Evolutionary conservation across 2,113 vertebrate species (phyloP).

Genomic region (Hypanus sabinus): DNA sequence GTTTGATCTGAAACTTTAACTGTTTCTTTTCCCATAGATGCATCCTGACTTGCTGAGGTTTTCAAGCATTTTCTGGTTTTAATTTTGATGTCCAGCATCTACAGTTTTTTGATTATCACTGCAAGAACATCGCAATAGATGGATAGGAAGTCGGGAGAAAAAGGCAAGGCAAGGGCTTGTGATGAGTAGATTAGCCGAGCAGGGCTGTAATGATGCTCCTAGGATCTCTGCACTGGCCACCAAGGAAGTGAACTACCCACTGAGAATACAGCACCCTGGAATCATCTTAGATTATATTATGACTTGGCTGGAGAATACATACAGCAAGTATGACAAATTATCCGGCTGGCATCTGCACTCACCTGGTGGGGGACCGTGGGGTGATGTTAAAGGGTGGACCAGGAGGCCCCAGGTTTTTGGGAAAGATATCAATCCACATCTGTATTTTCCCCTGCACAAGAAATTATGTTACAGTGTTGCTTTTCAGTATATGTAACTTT

Average conservation of each 20-base stretch:
- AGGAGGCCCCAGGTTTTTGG: conserved; percentile 51
- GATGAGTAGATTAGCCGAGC: too few relatives aligned
- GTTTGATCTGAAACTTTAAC: too few relatives aligned
- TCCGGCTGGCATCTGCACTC: conserved; percentile 36
- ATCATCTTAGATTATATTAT: neutral
- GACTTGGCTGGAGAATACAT: neutral
- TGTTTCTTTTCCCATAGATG: too few relatives aligned
- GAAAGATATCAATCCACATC: conserved; percentile 67
- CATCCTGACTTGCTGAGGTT: too few relatives aligned
- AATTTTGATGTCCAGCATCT: too few relatives aligned
- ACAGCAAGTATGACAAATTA: neutral
- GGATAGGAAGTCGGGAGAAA: too few relatives aligned
- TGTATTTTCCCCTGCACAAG: conserved; percentile 58
- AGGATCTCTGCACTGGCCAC: neutral
- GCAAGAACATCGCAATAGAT: neutral
- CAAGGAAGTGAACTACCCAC: neutral
- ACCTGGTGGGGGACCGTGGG: conserved; percentile 53
- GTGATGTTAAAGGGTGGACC: conserved; percentile 51
- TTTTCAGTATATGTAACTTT: too few relatives aligned
- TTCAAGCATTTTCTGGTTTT: too few relatives aligned
- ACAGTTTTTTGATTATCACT: too few relatives aligned
- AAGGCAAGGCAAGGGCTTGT: too few relatives aligned
- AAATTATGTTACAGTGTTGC: neutral
- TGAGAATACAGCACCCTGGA: neutral
- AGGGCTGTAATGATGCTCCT: neutral